Conservation (phyloP, 2,113 vertebrate species). For the Saimiri boliviensis region DNA sequence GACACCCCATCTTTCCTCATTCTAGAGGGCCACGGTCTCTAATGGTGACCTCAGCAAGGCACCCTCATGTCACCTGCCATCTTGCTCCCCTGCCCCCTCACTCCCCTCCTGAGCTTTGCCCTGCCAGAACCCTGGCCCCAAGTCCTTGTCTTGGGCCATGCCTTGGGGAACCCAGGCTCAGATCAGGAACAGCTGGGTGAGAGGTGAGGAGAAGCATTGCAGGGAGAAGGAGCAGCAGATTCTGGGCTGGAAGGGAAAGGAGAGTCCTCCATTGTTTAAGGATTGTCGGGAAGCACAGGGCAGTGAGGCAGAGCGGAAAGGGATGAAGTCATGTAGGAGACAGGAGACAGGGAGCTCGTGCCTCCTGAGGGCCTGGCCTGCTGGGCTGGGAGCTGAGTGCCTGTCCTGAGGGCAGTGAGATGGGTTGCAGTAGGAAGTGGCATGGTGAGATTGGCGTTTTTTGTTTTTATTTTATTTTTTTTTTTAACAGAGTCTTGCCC, state of each 20-base stretch:
- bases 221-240: too few relatives aligned
- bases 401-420: neutral
- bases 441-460: rapidly evolving
- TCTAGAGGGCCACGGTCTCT: neutral
- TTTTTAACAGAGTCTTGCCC: too few relatives aligned
- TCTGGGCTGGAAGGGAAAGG: neutral
- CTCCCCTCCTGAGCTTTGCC: rapidly evolving
- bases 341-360: too few relatives aligned
- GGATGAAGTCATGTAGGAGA: neutral
- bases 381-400: neutral
- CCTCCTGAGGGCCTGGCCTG: neutral
- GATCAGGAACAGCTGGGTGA: neutral
- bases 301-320: neutral
- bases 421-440: neutral
- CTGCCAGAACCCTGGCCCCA: neutral
- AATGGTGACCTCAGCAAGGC: neutral
- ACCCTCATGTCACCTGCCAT: neutral
- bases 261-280: rapidly evolving
- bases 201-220: neutral
- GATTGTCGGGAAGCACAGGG: rapidly evolving
- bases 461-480: too few relatives aligned
- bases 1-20: neutral
- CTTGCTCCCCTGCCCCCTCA: neutral
- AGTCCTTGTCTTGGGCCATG: neutral
- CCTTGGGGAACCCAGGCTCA: neutral